These are phyloP conservation scores for Galagoides demidoff DNA, from an alignment of 2,797 vertebrate genomes.

Conservation along the genomic window DNA sequence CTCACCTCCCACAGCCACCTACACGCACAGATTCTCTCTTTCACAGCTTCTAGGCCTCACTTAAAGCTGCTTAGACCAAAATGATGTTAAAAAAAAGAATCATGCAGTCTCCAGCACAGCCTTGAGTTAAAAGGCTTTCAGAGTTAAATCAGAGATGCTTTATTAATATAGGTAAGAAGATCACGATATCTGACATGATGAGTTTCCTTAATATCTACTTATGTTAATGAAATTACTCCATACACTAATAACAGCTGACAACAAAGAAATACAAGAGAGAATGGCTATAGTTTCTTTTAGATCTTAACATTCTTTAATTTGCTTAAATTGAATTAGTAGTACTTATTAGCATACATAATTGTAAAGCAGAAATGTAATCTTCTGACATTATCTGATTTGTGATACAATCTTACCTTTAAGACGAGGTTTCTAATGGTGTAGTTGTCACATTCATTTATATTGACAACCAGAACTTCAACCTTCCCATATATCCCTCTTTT, in stretches of 20 bases:
- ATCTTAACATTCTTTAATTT: slow-evolving; percentile 32
- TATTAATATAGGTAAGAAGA: slow-evolving; percentile 36
- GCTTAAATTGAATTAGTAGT: not conserved
- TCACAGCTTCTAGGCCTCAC: slow-evolving; percentile 29
- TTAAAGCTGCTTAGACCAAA: slow-evolving; percentile 38
- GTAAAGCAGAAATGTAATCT: slow-evolving; percentile 3
- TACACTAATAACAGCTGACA: not conserved
- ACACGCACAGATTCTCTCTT: slow-evolving; percentile 57
- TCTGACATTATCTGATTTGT: not conserved
- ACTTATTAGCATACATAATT: slow-evolving; percentile 13
- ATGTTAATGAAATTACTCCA: slow-evolving; percentile 26
- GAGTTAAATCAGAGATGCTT: slow-evolving; percentile 37
- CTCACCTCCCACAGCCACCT: slow-evolving; percentile 45
- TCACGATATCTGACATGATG: not conserved
- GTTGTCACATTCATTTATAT: slow-evolving; percentile 93
- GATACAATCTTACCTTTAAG: slow-evolving; percentile 91
- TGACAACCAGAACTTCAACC: slow-evolving; percentile 94
- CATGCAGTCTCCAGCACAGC: not conserved
- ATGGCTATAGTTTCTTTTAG: not conserved
- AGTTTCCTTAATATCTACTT: slow-evolving; percentile 21
- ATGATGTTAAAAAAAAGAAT: not conserved
- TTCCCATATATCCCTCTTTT: slow-evolving; percentile 97
- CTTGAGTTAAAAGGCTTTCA: slow-evolving; percentile 29
- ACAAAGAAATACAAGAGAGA: slow-evolving; percentile 7
- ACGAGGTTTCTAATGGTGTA: slow-evolving; percentile 94